These are phyloP conservation scores for Carassius gibelio DNA, from an alignment of 2,113 vertebrate species.

Conservation along the genomic window DNA sequence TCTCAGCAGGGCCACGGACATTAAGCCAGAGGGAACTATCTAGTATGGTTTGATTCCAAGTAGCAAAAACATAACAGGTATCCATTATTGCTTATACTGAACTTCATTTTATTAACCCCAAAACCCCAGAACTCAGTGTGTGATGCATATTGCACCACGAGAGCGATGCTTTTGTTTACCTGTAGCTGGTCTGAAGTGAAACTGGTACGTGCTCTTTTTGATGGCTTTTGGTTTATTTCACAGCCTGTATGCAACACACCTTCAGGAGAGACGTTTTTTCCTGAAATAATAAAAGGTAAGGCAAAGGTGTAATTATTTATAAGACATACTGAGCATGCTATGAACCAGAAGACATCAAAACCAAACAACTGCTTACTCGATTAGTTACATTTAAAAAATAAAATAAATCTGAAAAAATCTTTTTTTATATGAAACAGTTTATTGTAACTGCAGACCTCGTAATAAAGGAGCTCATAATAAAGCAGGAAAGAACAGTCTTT, in stretches of 20 bases:
- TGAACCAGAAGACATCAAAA: neutral
- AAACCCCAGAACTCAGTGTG: neutral
- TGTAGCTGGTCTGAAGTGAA: constrained; percentile 98
- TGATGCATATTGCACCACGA: neutral
- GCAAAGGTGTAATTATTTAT: neutral
- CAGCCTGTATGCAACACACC: constrained; percentile 72
- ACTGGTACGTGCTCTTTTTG: constrained; percentile 96
- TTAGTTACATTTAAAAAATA: neutral
- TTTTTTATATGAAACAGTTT: neutral
- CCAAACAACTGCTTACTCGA: neutral
- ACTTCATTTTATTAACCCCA: neutral
- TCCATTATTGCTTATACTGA: neutral
- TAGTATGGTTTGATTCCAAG: neutral
- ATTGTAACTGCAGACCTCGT: neutral
- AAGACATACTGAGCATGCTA: neutral
- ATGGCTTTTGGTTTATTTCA: constrained; percentile 91
- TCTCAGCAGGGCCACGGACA: neutral
- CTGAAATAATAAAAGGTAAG: constrained; percentile 63
- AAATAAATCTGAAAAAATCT: too few species aligned
- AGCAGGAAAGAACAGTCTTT: neutral
- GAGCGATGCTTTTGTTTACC: constrained; percentile 71
- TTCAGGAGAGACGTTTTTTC: constrained; percentile 88
- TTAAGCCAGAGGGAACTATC: neutral
- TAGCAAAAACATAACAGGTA: neutral
- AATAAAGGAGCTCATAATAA: neutral